These are phyloP conservation scores for Lepus europaeus DNA, from an alignment of 2,113 vertebrate genomes.

Conservation along the genomic window DNA sequence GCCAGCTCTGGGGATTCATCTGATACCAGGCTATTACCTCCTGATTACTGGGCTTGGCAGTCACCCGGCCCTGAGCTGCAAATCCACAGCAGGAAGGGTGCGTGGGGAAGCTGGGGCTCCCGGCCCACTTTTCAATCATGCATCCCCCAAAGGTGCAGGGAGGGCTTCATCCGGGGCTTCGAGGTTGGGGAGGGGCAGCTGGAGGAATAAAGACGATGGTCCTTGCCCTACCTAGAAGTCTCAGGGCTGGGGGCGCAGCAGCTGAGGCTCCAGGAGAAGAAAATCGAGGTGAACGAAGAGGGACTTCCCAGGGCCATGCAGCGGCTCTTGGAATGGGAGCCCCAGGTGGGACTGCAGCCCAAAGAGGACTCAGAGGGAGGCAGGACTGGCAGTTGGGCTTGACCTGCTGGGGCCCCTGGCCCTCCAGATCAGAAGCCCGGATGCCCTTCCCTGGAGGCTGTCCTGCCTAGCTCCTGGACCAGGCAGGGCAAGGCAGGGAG, in stretches of 20 bases:
- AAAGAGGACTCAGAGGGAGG: not conserved
- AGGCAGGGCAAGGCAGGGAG: not conserved
- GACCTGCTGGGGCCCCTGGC: not conserved
- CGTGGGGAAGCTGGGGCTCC: conserved; percentile 78
- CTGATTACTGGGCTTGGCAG: conserved; percentile 87
- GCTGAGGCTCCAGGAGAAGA: not conserved
- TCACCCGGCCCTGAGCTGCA: conserved; percentile 77
- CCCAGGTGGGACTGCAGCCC: not conserved
- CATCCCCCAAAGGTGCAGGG: conserved; percentile 76
- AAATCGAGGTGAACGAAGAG: not conserved
- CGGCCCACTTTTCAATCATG: conserved; percentile 80
- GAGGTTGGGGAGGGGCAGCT: not conserved
- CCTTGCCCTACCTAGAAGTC: not conserved
- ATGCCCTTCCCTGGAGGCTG: not conserved
- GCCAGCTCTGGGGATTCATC: conserved; percentile 84
- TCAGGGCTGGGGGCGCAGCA: not conserved
- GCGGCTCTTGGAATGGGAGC: not conserved
- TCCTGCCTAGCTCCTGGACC: not conserved
- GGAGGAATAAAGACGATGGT: not conserved
- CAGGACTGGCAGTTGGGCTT: not conserved
- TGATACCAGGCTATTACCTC: conserved; percentile 84
- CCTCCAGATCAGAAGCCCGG: not conserved
- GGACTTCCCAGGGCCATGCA: not conserved
- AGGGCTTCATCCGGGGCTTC: conserved; percentile 58
- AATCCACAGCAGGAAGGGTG: conserved; percentile 82